A percentile compares a stretch with the other conserved stretches of the same genome.
Conservation (phyloP, 2,113 vertebrate genomes). For the Opisthocomus hoazin region DNA sequence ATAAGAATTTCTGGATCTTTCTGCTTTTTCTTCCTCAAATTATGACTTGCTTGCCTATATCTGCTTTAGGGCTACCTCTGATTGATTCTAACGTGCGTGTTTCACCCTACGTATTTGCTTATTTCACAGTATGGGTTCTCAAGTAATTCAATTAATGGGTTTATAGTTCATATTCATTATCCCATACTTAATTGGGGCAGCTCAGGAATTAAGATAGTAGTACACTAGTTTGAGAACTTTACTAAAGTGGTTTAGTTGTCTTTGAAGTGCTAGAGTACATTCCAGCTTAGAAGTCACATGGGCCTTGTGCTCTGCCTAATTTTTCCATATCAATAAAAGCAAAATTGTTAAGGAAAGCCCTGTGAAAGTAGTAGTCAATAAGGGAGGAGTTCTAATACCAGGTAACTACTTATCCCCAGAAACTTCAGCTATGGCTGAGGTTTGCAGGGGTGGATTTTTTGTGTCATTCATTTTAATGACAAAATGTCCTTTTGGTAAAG, state of each 20-base stretch:
- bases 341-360: background rate
- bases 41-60: background rate
- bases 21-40: background rate
- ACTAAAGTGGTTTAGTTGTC: background rate
- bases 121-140: background rate
- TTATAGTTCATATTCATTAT: background rate
- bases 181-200: background rate
- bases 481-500: slow-evolving; percentile 2
- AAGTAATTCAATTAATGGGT: background rate
- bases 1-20: background rate
- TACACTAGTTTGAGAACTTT: background rate
- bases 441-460: background rate
- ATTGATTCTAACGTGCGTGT: background rate
- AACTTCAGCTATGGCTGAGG: background rate
- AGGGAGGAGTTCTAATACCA: background rate
- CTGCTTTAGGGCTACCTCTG: background rate
- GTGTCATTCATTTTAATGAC: slow-evolving; percentile 32
- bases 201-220: background rate
- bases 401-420: background rate
- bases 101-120: background rate
- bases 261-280: background rate
- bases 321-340: background rate
- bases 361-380: background rate
- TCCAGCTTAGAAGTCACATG: background rate
- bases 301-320: background rate